Evolutionary conservation across 2,113 vertebrate genomes (phyloP).

Genomic region (Zapus hudsonius): DNA sequence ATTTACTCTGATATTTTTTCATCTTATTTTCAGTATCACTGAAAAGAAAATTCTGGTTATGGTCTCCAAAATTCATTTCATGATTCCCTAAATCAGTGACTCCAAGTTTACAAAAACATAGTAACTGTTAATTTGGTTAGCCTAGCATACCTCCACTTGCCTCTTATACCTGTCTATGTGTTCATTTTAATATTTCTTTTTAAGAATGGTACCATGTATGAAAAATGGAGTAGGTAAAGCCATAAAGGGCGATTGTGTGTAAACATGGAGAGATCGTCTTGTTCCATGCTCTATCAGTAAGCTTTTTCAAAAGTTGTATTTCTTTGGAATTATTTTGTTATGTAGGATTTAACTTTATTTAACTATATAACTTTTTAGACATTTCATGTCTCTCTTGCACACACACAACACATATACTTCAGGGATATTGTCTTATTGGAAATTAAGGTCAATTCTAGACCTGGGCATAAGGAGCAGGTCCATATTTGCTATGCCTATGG

Average conservation of each 20-base stretch:
- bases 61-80: constrained; percentile 31
- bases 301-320: too few relatives aligned
- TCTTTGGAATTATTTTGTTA: constrained; percentile 39
- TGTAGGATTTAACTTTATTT: constrained; percentile 20
- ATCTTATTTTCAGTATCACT: neutral
- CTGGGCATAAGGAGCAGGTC: neutral
- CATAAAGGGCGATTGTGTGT: neutral
- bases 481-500: constrained; percentile 15
- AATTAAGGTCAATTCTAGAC: constrained; percentile 25
- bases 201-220: constrained; percentile 27
- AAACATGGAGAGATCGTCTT: too few relatives aligned
- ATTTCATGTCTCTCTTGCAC: neutral
- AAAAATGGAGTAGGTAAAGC: neutral
- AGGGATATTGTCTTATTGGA: constrained; percentile 46
- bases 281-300: too few relatives aligned
- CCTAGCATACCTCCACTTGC: neutral
- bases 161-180: neutral
- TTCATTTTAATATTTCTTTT: constrained; percentile 6
- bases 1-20: constrained; percentile 1
- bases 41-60: constrained; percentile 49
- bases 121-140: neutral
- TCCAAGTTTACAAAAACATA: constrained; percentile 29
- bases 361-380: neutral
- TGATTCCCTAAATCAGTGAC: constrained; percentile 38
- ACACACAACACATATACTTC: neutral